Percentiles rank a stretch among this genome's conserved stretches.
Evolutionary conservation across 2,113 vertebrate genomes (phyloP).

Genomic region (Okapia johnstoni): DNA sequence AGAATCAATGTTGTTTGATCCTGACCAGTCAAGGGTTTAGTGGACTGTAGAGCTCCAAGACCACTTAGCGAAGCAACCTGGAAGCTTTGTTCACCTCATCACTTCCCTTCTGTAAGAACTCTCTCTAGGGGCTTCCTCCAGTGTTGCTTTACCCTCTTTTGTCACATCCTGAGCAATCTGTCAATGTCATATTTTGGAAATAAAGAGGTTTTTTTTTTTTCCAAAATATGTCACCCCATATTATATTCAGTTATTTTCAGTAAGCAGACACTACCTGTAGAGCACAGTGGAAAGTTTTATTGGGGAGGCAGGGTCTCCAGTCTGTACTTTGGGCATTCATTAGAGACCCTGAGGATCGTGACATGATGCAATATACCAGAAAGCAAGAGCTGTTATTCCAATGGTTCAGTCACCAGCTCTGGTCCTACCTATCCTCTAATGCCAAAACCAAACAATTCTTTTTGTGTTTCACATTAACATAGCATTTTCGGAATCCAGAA

Average conservation of each 20-base stretch:
- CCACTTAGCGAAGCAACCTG: constrained; percentile 32
- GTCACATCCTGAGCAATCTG: constrained; percentile 21
- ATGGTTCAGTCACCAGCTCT: neutral
- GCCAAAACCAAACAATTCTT: neutral
- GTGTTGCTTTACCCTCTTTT: neutral
- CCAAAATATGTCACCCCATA: neutral
- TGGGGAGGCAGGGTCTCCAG: neutral
- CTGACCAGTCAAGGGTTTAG: neutral
- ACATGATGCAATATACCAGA: neutral
- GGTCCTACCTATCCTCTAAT: neutral
- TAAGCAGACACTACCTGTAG: neutral
- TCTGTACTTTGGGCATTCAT: neutral
- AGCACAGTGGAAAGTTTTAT: neutral
- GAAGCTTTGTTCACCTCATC: constrained; percentile 28
- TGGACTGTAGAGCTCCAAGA: neutral
- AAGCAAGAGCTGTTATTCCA: neutral
- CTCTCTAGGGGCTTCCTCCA: neutral
- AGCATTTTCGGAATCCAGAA: neutral
- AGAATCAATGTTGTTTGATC: constrained; percentile 25
- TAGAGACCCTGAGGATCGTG: neutral
- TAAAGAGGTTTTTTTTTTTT: constrained; percentile 1
- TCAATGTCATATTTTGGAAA: constrained; percentile 1
- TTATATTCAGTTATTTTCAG: constrained; percentile 1
- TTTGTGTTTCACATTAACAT: neutral
- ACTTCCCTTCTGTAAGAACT: neutral